Base-by-base conservation (phyloP, 2,797 vertebrate species). In the Brachyrhaphis roseni region DNA sequence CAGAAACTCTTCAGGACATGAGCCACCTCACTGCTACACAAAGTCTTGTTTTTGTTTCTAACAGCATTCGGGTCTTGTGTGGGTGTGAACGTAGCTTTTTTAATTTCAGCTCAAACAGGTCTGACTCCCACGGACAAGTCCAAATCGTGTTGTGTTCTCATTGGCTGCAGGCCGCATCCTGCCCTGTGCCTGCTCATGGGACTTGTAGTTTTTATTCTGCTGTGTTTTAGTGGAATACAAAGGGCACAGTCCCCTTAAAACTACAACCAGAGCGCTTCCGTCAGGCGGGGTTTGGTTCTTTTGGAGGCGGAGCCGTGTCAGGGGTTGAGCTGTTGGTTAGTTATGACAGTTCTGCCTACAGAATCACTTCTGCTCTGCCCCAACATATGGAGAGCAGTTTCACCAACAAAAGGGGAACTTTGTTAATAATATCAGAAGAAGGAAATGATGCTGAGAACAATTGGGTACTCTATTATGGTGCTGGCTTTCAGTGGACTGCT, bases 91-190 rank as follows among this genome's bases (percentile, higher is more conserved):
- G 2, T 16, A 28, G 3, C 45, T 1, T 57, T 46, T 53, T 2
- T 36, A 8, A 0, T 34, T 34, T 62, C 15, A 34, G 59, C 31
- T 62, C 59, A 34, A 34, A 62, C 28, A 62, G 59, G 59, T 62
- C 31, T 59, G 12, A 59, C 57, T 59, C 57, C 28, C 28, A 59
- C n/a, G 5, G 13, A 5, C 59, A 20, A 53, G 51, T 88, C 87
- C 78, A 79, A 87, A 88, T 90, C 96, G 96, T 96, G 96, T 86
- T 94, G 84, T 85, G 2, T 49, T 57, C 71, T 84, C 89, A 96
- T 96, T 96, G 96, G 96, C 78, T 85, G 66, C 1, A 34, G 12
- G 10, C 0, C 34, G 20, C 43, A 20, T 20, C 4, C 49, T 28
- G 11, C n/a, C 26, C 41, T 23, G 1, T 2, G 2, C 1, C 1